Evolutionary conservation across 2,113 vertebrate genomes (phyloP).

Genomic region (Actenoides lindsayi): DNA sequence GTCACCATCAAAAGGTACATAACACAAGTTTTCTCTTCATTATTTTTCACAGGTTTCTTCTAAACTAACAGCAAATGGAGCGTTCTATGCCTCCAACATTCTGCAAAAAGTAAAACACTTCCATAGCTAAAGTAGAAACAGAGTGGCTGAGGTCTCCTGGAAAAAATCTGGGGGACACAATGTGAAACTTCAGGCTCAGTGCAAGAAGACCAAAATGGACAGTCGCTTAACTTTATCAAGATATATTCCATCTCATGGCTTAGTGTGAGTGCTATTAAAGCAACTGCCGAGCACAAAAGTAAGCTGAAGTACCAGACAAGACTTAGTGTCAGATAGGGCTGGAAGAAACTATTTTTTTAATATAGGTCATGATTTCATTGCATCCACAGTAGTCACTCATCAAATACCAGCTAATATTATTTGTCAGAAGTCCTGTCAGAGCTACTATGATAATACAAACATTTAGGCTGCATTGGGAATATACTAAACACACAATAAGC

Average conservation of each 20-base stretch:
- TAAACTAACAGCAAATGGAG: background rate
- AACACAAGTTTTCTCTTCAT: background rate
- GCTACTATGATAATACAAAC: background rate
- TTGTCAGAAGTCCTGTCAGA: slow-evolving; percentile 30
- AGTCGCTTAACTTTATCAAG: background rate
- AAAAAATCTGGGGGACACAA: background rate
- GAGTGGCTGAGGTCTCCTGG: background rate
- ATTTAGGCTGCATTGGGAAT: background rate
- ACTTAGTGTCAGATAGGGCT: background rate
- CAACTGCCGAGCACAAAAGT: background rate
- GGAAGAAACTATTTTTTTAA: background rate
- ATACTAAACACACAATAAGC: background rate
- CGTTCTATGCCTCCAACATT: background rate
- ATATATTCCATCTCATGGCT: background rate
- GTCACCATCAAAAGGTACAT: background rate
- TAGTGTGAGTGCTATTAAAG: background rate
- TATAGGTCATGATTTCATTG: background rate
- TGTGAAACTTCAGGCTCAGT: background rate
- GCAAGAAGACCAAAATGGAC: background rate
- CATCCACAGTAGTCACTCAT: slow-evolving; percentile 27
- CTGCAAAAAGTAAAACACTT: background rate
- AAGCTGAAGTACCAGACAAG: background rate
- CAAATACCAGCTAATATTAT: slow-evolving; percentile 31
- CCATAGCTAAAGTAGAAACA: background rate
- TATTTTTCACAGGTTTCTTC: background rate